Percentiles rank a stretch among this genome's conserved stretches.
Evolutionary conservation across 1,140 invertebrate genomes (phyloP).

Genomic region (Andrena cerasifolii): DNA sequence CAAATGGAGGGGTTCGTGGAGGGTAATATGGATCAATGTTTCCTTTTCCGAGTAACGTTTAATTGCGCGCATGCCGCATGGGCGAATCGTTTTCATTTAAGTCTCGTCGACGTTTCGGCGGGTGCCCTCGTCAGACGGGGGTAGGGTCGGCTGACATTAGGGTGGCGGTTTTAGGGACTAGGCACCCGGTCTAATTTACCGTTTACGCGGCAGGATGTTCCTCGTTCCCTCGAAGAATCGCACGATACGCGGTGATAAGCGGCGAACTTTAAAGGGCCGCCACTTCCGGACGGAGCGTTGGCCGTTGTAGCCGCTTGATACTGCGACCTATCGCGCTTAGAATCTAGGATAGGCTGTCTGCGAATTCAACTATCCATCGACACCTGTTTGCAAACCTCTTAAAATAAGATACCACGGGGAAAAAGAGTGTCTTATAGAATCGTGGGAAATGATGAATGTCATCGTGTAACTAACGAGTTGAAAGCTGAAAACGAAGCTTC

Average conservation of each 20-base stretch:
- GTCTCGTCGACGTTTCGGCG: slow-evolving; percentile 48
- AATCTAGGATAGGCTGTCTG: not conserved
- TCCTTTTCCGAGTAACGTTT: not conserved
- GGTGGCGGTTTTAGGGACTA: slow-evolving; percentile 49
- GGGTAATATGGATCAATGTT: not conserved
- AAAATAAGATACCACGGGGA: not conserved
- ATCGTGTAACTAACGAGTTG: too few relatives aligned
- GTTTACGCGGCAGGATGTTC: slow-evolving; percentile 57
- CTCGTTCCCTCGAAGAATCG: slow-evolving; percentile 63
- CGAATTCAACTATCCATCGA: not conserved
- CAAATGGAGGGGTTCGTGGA: not conserved
- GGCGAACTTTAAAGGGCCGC: slow-evolving; percentile 57
- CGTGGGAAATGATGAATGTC: too few relatives aligned
- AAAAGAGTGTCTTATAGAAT: too few relatives aligned
- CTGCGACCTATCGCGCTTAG: slow-evolving; percentile 24
- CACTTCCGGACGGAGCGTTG: slow-evolving; percentile 49
- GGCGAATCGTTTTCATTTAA: slow-evolving; percentile 39
- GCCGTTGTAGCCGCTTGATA: slow-evolving; percentile 13
- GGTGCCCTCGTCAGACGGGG: slow-evolving; percentile 30
- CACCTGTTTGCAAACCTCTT: slow-evolving; percentile 16
- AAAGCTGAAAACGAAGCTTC: too few relatives aligned
- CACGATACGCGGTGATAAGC: slow-evolving; percentile 62
- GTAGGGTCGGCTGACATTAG: slow-evolving; percentile 35
- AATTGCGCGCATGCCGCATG: not conserved
- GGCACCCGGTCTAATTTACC: slow-evolving; percentile 55